Evolutionary conservation across 2,113 vertebrate species (phyloP), one percentile per base, ranked within the genome.

Genomic region (Azemiops feae): DNA sequence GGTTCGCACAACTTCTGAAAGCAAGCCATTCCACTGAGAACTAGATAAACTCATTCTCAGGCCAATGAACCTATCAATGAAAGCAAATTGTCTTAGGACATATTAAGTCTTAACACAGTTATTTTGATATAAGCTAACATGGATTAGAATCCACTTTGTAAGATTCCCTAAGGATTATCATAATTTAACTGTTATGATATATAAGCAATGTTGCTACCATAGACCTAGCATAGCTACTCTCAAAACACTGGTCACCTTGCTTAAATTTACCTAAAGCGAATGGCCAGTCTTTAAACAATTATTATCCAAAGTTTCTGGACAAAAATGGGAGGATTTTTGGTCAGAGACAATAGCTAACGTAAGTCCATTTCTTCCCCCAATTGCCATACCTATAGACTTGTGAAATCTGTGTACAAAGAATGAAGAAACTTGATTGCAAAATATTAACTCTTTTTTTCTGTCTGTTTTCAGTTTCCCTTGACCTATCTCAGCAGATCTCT

Each of bases 361-460:
- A 95, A 81, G 87, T 81, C 74, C 27, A 2, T 14, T 58, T 27
- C 30, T 18, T 23, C 7, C 55, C n/a, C 91, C 90, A 94, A n/a
- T 92, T 58, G 47, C 92, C 94, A 64, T 55, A 30, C 92, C 2
- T 91, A 85, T 88, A 23, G 53, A 30, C 85, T 60, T 9, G 57
- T 85, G 90, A 95, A 96, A 97, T 92, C 89, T 91, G 12, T 14
- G 86, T 93, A 91, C 52, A 94, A 94, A 74, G 94, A 95, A 91
- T 6, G 18, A 53, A 94, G 93, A 50, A 55, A 93, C 92, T 94
- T 92, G 55, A 93, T 69, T 92, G 57, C 87, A 90, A 52, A 81
- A 86, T 30, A 54, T 0, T 39, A 88, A 91, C 55, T 93, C 6
- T 47, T 89, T 88, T 34, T 16, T 22, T n/a, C 94, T 47, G 92